Percentiles rank a stretch among this genome's conserved stretches.
Evolutionary conservation across 2,797 vertebrate species (phyloP).

Genomic region (Ptychadena robeensis): DNA sequence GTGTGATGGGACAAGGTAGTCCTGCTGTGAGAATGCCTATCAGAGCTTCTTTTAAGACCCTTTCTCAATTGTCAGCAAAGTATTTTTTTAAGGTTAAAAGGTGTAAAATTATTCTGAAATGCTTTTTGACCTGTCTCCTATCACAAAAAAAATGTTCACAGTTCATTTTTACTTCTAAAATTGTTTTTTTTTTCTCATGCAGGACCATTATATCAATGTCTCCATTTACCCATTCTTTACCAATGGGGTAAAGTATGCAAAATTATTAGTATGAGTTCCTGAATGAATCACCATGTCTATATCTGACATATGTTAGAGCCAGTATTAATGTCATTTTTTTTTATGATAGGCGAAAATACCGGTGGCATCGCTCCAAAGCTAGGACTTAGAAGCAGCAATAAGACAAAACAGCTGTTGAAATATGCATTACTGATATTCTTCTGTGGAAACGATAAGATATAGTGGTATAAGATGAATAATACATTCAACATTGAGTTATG

Average conservation of each 20-base stretch:
- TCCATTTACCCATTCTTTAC: constrained; percentile 61
- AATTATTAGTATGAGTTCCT: constrained; percentile 63
- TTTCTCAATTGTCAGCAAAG: constrained; percentile 85
- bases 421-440: constrained; percentile 1
- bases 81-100: constrained; percentile 87
- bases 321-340: constrained; percentile 17
- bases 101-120: constrained; percentile 88
- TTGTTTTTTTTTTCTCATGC: constrained; percentile 75
- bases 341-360: constrained; percentile 36
- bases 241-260: constrained; percentile 66
- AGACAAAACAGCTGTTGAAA: neutral
- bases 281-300: constrained; percentile 58
- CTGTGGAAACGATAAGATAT: neutral
- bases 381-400: neutral
- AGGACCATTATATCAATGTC: constrained; percentile 75
- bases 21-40: constrained; percentile 90
- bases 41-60: constrained; percentile 87
- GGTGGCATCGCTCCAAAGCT: constrained; percentile 13
- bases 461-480: constrained; percentile 12
- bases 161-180: constrained; percentile 76
- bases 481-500: neutral
- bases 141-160: constrained; percentile 79
- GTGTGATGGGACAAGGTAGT: constrained; percentile 83
- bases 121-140: constrained; percentile 85
- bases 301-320: constrained; percentile 60